Evolutionary conservation across 2,888 invertebrate species (phyloP).

Genomic region (Cabera pusaria): DNA sequence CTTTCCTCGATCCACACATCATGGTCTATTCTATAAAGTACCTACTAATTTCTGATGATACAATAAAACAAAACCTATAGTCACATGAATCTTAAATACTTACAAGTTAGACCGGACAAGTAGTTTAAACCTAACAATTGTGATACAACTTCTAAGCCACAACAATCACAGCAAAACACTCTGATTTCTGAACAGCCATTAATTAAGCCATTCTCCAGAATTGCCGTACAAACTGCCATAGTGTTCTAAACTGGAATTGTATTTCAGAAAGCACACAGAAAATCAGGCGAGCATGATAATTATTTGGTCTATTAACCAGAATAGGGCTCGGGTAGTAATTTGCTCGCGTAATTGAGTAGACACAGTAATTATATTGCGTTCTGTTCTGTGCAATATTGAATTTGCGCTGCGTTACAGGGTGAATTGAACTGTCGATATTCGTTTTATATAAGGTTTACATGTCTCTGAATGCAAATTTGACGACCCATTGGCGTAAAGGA

Average conservation of each 20-base stretch:
- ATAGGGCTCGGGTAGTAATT: slow-evolving; percentile 24
- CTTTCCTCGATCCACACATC: no score
- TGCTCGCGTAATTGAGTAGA: slow-evolving; percentile 34
- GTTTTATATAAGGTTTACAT: background rate
- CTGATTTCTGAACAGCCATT: no score
- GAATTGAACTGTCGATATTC: slow-evolving; percentile 34
- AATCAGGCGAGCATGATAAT: slow-evolving; percentile 16
- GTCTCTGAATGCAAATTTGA: no score
- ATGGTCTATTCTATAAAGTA: no score
- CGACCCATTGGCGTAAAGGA: no score
- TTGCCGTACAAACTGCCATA: slow-evolving; percentile 6
- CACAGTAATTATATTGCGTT: slow-evolving; percentile 33
- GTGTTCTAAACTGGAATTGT: slow-evolving; percentile 9
- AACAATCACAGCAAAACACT: no score
- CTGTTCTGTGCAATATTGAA: slow-evolving; percentile 35
- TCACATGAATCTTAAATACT: no score
- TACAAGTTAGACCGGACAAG: no score
- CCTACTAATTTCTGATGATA: no score
- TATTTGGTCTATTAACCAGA: slow-evolving; percentile 23
- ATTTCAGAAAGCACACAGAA: slow-evolving; percentile 13
- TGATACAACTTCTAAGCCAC: no score
- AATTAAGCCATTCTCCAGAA: slow-evolving; percentile 1
- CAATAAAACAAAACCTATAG: no score
- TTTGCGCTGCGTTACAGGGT: slow-evolving; percentile 31
- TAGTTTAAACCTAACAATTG: no score